These are phyloP conservation scores for Glossosoma conforme DNA, from an alignment of 1,140 invertebrate genomes.

Conservation along the genomic window DNA sequence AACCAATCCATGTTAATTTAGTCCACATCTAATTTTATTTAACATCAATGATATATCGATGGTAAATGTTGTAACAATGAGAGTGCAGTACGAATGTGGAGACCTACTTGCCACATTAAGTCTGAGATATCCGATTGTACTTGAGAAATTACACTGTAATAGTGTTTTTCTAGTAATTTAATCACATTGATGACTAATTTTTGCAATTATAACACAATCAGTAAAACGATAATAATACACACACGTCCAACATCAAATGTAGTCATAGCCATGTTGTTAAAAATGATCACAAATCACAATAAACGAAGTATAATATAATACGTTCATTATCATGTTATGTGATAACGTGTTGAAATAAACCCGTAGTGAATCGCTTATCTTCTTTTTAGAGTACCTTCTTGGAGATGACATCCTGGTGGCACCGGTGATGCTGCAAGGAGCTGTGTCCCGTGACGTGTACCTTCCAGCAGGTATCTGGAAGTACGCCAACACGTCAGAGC, in stretches of 20 bases:
- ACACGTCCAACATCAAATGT: background rate
- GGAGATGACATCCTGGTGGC: slow-evolving; percentile 83
- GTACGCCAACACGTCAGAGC: slow-evolving; percentile 48
- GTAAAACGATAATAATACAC: background rate
- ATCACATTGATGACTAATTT: background rate
- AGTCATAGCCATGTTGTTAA: background rate
- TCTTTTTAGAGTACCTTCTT: slow-evolving; percentile 70
- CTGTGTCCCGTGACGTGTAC: slow-evolving; percentile 65
- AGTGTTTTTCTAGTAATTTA: too few species aligned
- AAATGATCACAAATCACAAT: background rate
- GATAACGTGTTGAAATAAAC: too few species aligned
- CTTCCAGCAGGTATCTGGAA: slow-evolving; percentile 67
- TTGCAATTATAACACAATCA: background rate
- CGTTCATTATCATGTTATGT: background rate
- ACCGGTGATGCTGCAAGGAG: slow-evolving; percentile 68
- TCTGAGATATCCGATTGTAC: too few species aligned
- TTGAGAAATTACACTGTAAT: too few species aligned
- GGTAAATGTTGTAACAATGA: too few species aligned
- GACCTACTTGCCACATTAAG: too few species aligned
- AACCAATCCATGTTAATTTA: too few species aligned
- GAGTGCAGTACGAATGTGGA: too few species aligned
- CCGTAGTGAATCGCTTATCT: too few species aligned
- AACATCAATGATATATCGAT: too few species aligned
- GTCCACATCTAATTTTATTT: too few species aligned
- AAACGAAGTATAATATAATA: background rate